phyloP scores from a whole-genome alignment of 2,888 invertebrate genomes.

The Plagodis dolabraria region DNA sequence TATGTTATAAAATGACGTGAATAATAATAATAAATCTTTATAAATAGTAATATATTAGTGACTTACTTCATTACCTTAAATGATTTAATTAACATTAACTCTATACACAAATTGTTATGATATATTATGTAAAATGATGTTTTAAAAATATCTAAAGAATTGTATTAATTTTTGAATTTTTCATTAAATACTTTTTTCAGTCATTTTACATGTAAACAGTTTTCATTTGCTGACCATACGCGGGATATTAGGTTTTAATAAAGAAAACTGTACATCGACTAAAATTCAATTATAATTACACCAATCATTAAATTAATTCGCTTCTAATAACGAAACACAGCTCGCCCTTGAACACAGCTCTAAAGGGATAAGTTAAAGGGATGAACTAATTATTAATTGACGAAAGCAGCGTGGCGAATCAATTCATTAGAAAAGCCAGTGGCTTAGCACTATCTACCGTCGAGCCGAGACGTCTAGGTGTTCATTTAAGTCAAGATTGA shows the following conservation, averaged over 20 bases:
- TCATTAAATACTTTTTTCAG: no score
- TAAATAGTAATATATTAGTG: no score
- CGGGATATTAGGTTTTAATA: not conserved
- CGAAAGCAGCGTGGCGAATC: conserved; percentile 62
- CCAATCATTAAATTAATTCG: conserved; percentile 28
- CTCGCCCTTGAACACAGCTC: conserved; percentile 22
- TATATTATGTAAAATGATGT: no score
- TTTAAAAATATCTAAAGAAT: no score
- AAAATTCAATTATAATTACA: conserved; percentile 9
- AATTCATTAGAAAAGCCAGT: conserved; percentile 76
- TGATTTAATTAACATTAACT: no score
- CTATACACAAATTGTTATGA: no score
- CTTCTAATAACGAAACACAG: conserved; percentile 22
- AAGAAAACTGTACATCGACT: not conserved
- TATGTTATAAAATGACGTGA: no score
- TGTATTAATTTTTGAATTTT: no score
- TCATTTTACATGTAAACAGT: not conserved
- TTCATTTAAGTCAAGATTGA: conserved; percentile 81
- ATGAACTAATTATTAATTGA: conserved; percentile 59
- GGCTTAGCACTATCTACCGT: conserved; percentile 71
- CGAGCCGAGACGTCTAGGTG: conserved; percentile 69
- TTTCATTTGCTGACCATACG: no score
- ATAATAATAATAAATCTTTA: no score
- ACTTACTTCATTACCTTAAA: no score
- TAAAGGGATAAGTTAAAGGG: conserved; percentile 27